Evolutionary conservation across 2,113 vertebrate species (phyloP).

Genomic region (Solea senegalensis): DNA sequence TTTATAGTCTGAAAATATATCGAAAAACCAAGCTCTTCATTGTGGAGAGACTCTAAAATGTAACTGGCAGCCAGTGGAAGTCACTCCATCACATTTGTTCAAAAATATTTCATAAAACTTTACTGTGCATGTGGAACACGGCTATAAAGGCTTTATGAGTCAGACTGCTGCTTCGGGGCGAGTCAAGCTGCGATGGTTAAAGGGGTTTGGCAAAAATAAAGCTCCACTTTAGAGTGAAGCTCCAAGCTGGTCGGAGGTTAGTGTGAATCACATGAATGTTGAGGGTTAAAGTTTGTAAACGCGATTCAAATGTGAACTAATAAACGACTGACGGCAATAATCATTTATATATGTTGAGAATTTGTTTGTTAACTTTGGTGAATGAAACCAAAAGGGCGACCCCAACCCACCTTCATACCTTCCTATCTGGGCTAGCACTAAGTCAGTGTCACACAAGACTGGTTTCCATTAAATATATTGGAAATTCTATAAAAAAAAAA

Average conservation of each 20-base stretch:
- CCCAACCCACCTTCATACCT: too few relatives aligned
- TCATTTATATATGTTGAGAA: too few relatives aligned
- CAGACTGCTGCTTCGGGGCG: background rate
- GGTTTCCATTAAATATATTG: too few relatives aligned
- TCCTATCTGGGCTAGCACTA: too few relatives aligned
- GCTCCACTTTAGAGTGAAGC: background rate
- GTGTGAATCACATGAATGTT: too few relatives aligned
- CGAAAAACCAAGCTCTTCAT: background rate
- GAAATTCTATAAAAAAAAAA: too few relatives aligned
- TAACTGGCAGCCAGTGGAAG: background rate
- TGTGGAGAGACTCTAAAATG: background rate
- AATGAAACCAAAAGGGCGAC: too few relatives aligned
- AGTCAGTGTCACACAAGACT: too few relatives aligned
- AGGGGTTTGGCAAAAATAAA: background rate
- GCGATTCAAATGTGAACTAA: too few relatives aligned
- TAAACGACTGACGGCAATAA: too few relatives aligned
- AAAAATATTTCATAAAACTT: constrained; percentile 9
- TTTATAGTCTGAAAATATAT: background rate
- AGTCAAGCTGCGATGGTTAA: background rate
- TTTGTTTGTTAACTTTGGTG: too few relatives aligned
- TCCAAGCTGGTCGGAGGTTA: background rate
- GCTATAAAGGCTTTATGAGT: constrained; percentile 8
- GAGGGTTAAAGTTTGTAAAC: too few relatives aligned
- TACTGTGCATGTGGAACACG: background rate
- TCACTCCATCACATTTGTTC: background rate